Evolutionary conservation across 2,113 vertebrate species (phyloP), one percentile per base, ranked within the genome.

Genomic region (Spizaetus ornatus): DNA sequence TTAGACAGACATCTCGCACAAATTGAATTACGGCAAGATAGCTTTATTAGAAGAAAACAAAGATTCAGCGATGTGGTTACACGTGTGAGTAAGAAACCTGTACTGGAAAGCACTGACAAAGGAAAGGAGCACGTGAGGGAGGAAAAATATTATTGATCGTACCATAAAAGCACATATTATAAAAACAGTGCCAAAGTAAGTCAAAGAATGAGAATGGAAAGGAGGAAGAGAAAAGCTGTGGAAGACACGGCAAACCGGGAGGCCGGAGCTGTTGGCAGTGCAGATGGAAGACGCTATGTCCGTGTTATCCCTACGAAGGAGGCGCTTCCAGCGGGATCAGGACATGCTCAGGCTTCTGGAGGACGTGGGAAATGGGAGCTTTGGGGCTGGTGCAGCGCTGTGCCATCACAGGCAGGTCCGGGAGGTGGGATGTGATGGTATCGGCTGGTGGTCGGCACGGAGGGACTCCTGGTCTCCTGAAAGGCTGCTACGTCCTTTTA

Each of bases 171-270:
- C 11, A 8, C 16, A 25, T 25, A 31, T 47, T 59, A 73, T 36
- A 22, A 73, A 66, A 42, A 3, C 34, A 52, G 61, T 5, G 7
- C 21, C 36, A 31, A 32, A 50, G 36, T 42, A 12, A 45, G 45
- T 45, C 23, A 76, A 47, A 47, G 23, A 31, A 53, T 18, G 20
- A 32, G 29, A 74, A 38, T 20, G 40, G 25, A 77, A 77, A 77
- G 9, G 27, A 59, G 52, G 15, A 36, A 52, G 52, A 52, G 26
- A 66, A 59, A 42, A 77, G 16, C 63, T 55, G n/a, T 55, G 71
- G 47, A 25, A 55, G 29, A 70, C n/a, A 16, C 1, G 2, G 25
- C 1, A 1, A n/a, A 21, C 25, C 3, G 2, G 0, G 2, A 21
- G 40, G 55, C n/a, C 1, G 3, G n/a, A 62, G 48, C 40, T 48